Evolutionary conservation across 2,888 invertebrate species (phyloP), one percentile per base, ranked within the genome.

Genomic region (Apamea epomidion): DNA sequence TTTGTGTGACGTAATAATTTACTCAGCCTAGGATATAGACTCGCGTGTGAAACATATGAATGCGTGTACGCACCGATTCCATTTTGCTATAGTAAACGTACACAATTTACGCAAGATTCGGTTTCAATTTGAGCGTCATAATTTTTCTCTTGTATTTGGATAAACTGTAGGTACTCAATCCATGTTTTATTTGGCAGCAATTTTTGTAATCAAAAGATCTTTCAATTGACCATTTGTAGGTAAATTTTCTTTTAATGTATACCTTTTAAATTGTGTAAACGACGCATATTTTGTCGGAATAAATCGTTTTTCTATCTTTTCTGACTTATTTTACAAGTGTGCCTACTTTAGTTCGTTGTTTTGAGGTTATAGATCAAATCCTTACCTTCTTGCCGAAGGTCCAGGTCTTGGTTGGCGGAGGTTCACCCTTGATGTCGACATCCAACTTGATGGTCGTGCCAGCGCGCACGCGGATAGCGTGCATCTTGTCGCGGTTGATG

Each of bases 391-490:
- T 97, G 71, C 97, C 97, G 90, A 98, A 98, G 84, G 97, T 98
- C 99, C 99, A 99, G 12, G 98, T 98, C 90, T 98, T 98, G 87
- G 98, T 98, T 95, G 99, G 99, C 92, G 99, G 98, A 74, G 99
- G 99, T 97, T 99, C 99, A 93, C 99, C 99, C 93, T 98, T 98
- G 89, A 99, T 98, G 94, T 99, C 99, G 6, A 99, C 99, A 93
- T 99, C 99, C 91, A 99, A 97, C 91, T 98, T 99, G 90, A 99
- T 98, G 18, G 98, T 97, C 92, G 99, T 98, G 0, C 99, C 99
- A 42, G 99, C 99, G 90, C 99, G 98, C 7, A 99, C 98, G 92
- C 98, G 98, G 0, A 99, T 97, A 2, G 98, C 98, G 84, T 98
- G 98, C 94, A 99, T 97, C 96, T 99, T 99, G 88, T 99, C 99